Base-by-base conservation (phyloP, 2,888 invertebrate species). In the Parnassius orleans region DNA sequence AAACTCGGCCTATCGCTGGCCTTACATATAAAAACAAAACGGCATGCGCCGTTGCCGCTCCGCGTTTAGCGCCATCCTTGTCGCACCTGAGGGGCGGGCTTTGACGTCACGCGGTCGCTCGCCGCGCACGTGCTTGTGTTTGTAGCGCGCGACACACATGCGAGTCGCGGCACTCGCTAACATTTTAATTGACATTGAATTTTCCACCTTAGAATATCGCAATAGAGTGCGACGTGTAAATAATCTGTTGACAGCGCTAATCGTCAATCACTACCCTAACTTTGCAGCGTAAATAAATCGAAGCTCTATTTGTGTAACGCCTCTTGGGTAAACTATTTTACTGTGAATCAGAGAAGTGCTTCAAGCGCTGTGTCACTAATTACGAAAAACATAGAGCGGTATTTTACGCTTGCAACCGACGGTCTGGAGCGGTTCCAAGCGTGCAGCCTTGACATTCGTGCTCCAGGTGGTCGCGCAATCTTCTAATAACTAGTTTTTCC, bases 81-180 rank as follows among this genome's bases (percentile, higher is more conserved):
- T 73, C 87, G 81, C 75, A 66, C 69, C 76, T 66, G 76, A 75
- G 76, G 78, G 77, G 81, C 83, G 81, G 83, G 84, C 84, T 82
- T 87, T 89, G 87, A 90, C 81, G 73, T 74, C 72, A 73, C 76
- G 74, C 71, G 66, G 66, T 73, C 79, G 83, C 75, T 72, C 73
- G 81, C 77, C 69, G 76, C 86, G 90, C 90, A 90, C 87, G 86
- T 85, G 89, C 90, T 89, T 88, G 87, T 88, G 89, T 87, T 62
- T 62, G 62, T 55, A 84, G 83, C 81, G 81, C 76, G 77, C 79
- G 78, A 83, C 83, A 86, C 87, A 86, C 87, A 86, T 82, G 83
- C 81, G 81, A 79, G 79, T 74, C 69, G 61, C 72, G 69, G 69
- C 75, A 77, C 65, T 70, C 75, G 74, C 71, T 70, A 72, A 75